Base-by-base conservation (phyloP, 2,113 vertebrate genomes). In the Synchiropus splendidus region DNA sequence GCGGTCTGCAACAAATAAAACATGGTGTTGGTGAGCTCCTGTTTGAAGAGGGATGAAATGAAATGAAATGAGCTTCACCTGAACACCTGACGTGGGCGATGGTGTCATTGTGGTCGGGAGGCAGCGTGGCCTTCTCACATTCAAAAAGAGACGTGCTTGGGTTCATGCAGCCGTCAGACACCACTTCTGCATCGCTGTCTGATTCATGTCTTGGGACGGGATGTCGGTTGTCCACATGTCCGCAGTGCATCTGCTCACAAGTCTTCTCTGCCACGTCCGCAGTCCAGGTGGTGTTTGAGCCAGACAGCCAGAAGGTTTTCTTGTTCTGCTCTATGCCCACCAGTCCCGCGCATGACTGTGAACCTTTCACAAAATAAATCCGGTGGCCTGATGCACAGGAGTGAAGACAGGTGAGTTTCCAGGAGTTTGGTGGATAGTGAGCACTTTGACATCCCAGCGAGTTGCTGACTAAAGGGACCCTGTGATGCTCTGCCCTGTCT, bases 201-300 rank as follows among this genome's bases (percentile, higher is more conserved):
- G 21, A 27, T 8, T 27, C 21, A 5, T 0, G 1, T 0, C 0
- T 6, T 0, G 12, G 0, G 1, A 1, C 0, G 1, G 9, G 3
- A 1, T 0, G 3, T 5, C 5, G 2, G 1, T 0, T 2, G 0
- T 0, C 0, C 1, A 9, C 15, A 0, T 2, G 0, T 6, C 73
- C 75, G 36, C 83, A 85, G 2, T 50, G 39, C 58, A 41, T 58
- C 53, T 56, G 39, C 2, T 0, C 14, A 44, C 83, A 78, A 44
- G 77, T 63, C 0, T 10, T 2, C 6, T 47, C 0, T 13, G 79
- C 76, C 2, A 12, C n/a, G 0, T 9, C 0, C 0, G 6, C 0
- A 10, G 48, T 42, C 67, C 67, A 74, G 0, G 35, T 59, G 2
- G n/a, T 1, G 0, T 6, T 16, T 0, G 61, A 61, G 2, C 73